Percentiles rank a stretch among this genome's conserved stretches.
phyloP scores from a whole-genome alignment of 1,140 invertebrate species.

The Saxidomus purpurata region DNA sequence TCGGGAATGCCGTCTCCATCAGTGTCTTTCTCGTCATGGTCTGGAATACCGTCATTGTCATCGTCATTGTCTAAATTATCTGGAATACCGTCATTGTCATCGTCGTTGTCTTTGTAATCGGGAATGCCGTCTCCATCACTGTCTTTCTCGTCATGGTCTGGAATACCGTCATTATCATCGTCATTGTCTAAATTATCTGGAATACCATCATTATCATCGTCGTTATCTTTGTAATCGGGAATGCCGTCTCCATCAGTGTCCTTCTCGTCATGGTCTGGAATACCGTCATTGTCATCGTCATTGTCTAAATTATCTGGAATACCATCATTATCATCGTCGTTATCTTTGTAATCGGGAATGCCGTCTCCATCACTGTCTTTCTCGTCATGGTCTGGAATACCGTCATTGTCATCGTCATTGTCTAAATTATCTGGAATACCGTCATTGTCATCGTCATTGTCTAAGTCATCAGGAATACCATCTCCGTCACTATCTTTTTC shows the following conservation, averaged over 20 bases:
- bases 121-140: conserved; percentile 74
- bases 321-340: conserved; percentile 78
- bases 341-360: conserved; percentile 76
- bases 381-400: conserved; percentile 77
- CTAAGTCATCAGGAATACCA: conserved; percentile 75
- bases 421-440: conserved; percentile 77
- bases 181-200: conserved; percentile 69
- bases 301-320: conserved; percentile 74
- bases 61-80: conserved; percentile 65
- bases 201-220: conserved; percentile 79
- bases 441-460: conserved; percentile 78
- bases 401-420: conserved; percentile 76
- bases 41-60: conserved; percentile 73
- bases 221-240: conserved; percentile 76
- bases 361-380: conserved; percentile 79
- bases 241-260: conserved; percentile 65
- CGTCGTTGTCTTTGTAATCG: conserved; percentile 73
- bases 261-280: conserved; percentile 74
- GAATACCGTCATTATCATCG: conserved; percentile 59
- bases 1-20: conserved; percentile 74
- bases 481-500: conserved; percentile 72
- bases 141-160: conserved; percentile 47
- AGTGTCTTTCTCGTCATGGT: conserved; percentile 73
- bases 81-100: conserved; percentile 76
- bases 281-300: conserved; percentile 81